Conservation (phyloP, 2,888 invertebrate species). For the Diaphora mendica region DNA sequence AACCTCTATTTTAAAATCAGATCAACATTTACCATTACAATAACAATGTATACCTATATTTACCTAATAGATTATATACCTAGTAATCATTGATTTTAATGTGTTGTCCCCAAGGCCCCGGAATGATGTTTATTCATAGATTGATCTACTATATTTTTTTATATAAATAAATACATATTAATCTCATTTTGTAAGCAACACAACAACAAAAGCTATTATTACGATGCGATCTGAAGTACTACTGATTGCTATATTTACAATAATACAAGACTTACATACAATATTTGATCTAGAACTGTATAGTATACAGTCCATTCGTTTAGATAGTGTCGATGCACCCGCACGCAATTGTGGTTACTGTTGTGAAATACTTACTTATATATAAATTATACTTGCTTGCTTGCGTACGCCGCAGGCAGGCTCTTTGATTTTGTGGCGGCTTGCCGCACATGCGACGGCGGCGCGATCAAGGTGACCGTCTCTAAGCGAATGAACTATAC, state of each 20-base stretch:
- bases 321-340: no score
- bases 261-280: slow-evolving; percentile 34
- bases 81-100: slow-evolving; percentile 22
- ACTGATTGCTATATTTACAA: slow-evolving; percentile 53
- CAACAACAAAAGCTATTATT: slow-evolving; percentile 54
- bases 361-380: no score
- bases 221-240: slow-evolving; percentile 64
- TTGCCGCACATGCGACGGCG: no score
- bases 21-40: not conserved
- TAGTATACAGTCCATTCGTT: no score
- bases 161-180: no score
- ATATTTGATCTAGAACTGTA: slow-evolving; percentile 29
- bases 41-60: not conserved
- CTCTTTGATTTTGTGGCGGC: no score
- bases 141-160: slow-evolving; percentile 37
- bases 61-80: not conserved
- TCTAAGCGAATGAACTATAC: no score
- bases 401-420: no score
- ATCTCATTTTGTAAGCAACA: slow-evolving; percentile 38
- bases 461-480: no score
- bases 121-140: slow-evolving; percentile 31
- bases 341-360: no score
- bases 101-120: slow-evolving; percentile 39
- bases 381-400: no score
- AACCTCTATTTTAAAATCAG: not conserved